phyloP scores from a whole-genome alignment of 2,797 vertebrate species.

The Otus scops region DNA sequence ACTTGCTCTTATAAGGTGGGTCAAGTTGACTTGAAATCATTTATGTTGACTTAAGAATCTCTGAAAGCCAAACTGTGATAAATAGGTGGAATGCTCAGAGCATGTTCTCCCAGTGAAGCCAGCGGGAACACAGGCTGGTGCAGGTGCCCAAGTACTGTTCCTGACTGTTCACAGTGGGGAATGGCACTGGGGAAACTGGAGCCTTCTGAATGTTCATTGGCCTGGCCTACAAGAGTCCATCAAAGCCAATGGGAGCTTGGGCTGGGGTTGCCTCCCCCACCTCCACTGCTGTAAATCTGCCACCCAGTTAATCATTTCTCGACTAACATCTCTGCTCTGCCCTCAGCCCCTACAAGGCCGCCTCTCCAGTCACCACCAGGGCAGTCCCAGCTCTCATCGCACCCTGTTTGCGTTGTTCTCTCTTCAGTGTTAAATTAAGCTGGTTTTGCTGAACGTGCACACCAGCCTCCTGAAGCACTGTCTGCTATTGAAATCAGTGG shows the following conservation, averaged over 20 bases:
- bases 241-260: not conserved
- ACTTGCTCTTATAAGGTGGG: slow-evolving; percentile 89
- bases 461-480: not conserved
- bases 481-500: not conserved
- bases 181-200: slow-evolving; percentile 20
- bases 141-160: slow-evolving; percentile 33
- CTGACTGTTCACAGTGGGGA: slow-evolving; percentile 41
- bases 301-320: slow-evolving; percentile 35
- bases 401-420: not conserved
- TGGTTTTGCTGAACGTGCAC: not conserved
- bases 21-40: slow-evolving; percentile 16
- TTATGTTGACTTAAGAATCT: slow-evolving; percentile 5
- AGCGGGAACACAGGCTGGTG: not conserved
- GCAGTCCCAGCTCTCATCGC: slow-evolving; percentile 11
- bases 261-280: not conserved
- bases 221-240: slow-evolving; percentile 7
- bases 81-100: not conserved
- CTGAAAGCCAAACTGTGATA: not conserved
- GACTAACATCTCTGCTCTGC: slow-evolving; percentile 25
- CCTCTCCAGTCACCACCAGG: slow-evolving; percentile 24
- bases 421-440: slow-evolving; percentile 34
- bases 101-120: slow-evolving; percentile 7
- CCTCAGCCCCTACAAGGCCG: slow-evolving; percentile 33
- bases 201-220: not conserved
- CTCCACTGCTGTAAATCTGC: slow-evolving; percentile 25